phyloP scores from a whole-genome alignment of 2,797 vertebrate species.

The Columba guinea region DNA sequence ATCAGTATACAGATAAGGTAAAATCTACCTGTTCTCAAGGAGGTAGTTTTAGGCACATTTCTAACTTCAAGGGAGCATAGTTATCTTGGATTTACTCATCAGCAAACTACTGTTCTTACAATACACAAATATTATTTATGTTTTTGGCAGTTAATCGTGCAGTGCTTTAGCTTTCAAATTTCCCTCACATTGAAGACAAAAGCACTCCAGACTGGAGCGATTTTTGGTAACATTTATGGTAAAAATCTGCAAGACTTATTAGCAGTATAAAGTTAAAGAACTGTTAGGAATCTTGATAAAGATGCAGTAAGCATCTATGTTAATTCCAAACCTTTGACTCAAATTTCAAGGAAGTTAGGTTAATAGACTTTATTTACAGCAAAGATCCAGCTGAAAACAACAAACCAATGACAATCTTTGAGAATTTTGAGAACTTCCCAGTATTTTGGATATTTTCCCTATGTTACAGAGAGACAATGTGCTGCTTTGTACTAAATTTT shows the following conservation, averaged over 20 bases:
- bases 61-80: neutral
- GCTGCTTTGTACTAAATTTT: neutral
- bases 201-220: neutral
- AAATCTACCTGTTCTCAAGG: neutral
- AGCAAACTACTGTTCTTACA: neutral
- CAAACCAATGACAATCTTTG: neutral
- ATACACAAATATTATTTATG: neutral
- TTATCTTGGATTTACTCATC: neutral
- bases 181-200: neutral
- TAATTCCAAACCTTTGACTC: neutral
- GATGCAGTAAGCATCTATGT: neutral
- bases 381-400: neutral
- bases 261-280: neutral
- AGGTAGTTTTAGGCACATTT: neutral
- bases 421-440: neutral
- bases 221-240: neutral
- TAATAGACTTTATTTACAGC: neutral
- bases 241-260: neutral
- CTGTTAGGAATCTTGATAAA: neutral
- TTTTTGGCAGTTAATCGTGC: neutral
- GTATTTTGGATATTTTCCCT: neutral
- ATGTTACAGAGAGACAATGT: neutral
- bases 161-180: neutral
- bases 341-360: neutral
- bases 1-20: neutral